Conservation (phyloP, 2,113 vertebrate species). For the Plecturocebus donacophilus region DNA sequence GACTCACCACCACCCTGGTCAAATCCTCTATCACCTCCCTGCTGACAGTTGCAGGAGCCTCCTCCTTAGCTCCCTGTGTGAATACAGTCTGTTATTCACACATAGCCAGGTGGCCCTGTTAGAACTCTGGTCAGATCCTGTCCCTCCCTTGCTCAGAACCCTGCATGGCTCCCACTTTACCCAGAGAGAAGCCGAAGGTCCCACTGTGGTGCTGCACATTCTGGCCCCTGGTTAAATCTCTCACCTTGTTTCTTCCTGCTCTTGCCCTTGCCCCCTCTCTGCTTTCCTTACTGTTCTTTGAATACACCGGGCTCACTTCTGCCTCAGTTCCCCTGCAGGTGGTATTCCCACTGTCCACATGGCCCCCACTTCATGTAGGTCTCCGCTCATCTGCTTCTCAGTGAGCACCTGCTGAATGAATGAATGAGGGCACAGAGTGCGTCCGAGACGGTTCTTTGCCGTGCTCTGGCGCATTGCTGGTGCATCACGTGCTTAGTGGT, state of each 20-base stretch:
- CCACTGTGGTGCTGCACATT: accelerated
- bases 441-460: neutral
- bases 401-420: neutral
- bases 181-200: neutral
- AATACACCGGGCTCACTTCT: neutral
- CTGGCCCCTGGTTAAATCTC: neutral
- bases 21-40: accelerated
- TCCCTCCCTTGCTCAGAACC: neutral
- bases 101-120: neutral
- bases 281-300: neutral
- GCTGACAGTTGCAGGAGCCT: too few species aligned
- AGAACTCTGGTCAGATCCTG: neutral
- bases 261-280: accelerated
- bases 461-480: neutral
- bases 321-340: neutral
- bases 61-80: neutral
- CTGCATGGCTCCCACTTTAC: neutral
- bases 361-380: neutral
- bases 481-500: accelerated
- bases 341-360: neutral
- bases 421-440: neutral
- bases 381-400: neutral
- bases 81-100: neutral
- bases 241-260: neutral
- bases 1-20: accelerated